Conservation (phyloP, 2,888 invertebrate genomes). For the Enchytraeus crypticus region DNA sequence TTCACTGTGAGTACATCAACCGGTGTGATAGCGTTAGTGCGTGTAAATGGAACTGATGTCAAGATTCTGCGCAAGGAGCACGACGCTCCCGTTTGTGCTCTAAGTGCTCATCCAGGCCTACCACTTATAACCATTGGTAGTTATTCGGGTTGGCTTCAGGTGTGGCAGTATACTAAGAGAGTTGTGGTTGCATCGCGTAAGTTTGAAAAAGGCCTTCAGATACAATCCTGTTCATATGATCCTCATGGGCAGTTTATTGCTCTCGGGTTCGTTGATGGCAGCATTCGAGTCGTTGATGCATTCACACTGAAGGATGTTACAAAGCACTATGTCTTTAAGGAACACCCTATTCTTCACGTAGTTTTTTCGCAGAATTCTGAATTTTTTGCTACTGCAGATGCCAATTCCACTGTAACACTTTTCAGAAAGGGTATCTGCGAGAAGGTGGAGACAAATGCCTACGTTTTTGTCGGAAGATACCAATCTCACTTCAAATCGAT, state of each 20-base stretch:
- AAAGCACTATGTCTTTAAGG: conserved; percentile 41
- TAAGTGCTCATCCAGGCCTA: conserved; percentile 22
- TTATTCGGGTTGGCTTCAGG: conserved; percentile 44
- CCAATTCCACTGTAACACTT: conserved; percentile 41
- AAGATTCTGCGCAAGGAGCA: conserved; percentile 45
- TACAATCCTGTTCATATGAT: conserved; percentile 40
- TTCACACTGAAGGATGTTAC: conserved; percentile 41
- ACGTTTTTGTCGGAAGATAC: conserved; percentile 44
- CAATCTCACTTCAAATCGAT: conserved; percentile 48
- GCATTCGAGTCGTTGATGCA: conserved; percentile 42
- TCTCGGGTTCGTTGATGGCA: conserved; percentile 32
- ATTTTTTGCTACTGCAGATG: conserved; percentile 45
- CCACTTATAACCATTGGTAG: conserved; percentile 44
- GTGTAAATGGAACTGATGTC: conserved; percentile 42
- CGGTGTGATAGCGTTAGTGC: conserved; percentile 43
- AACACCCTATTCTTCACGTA: conserved; percentile 44
- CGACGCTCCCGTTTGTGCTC: conserved; percentile 43
- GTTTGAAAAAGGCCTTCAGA: conserved; percentile 40
- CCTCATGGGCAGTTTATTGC: conserved; percentile 26
- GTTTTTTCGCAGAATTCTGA: conserved; percentile 44
- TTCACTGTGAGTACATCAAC: conserved; percentile 46
- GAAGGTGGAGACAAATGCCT: conserved; percentile 30
- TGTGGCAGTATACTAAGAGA: conserved; percentile 47
- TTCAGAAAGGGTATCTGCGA: conserved; percentile 28
- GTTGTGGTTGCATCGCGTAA: conserved; percentile 35